Conservation (phyloP, 2,888 invertebrate genomes). For the Erpobdella octoculata region DNA sequence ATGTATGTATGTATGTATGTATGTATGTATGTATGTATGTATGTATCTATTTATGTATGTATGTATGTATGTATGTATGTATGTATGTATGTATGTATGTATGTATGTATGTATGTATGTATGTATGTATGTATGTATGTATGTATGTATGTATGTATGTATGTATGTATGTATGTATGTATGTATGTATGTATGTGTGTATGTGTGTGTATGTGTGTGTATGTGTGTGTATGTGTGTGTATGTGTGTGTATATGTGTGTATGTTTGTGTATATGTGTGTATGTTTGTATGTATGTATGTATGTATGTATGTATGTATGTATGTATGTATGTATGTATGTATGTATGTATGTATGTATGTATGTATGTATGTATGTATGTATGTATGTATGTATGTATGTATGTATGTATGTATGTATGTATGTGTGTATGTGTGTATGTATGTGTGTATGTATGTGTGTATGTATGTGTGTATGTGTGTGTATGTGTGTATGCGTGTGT, state of each 20-base stretch:
- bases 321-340: not conserved
- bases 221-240: not conserved
- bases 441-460: not conserved
- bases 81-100: slow-evolving; percentile 1
- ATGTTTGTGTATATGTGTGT: no score
- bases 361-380: not conserved
- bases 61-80: not conserved
- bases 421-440: not conserved
- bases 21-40: no score
- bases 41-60: no score
- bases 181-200: not conserved
- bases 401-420: no score
- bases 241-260: no score
- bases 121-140: slow-evolving; percentile 1
- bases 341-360: not conserved
- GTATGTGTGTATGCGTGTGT: slow-evolving; percentile 2
- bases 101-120: not conserved
- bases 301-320: not conserved
- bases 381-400: no score
- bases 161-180: not conserved
- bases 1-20: no score
- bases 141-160: not conserved
- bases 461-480: not conserved
- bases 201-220: not conserved
- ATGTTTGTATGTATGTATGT: no score